These are phyloP conservation scores for Tyria jacobaeae DNA, from an alignment of 2,888 invertebrate genomes.

Conservation along the genomic window DNA sequence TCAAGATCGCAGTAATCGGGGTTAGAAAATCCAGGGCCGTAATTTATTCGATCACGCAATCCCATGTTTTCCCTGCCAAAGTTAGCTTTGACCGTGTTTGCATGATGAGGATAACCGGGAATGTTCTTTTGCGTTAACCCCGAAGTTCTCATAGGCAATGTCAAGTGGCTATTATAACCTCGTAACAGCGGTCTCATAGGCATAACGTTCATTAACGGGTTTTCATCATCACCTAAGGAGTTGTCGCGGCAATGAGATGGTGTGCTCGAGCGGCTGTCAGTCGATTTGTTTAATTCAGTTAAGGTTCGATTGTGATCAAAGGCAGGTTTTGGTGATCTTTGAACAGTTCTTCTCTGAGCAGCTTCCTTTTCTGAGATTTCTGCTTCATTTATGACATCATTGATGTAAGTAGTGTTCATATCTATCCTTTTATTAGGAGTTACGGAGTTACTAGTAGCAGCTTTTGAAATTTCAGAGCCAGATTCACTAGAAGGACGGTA, in stretches of 20 bases:
- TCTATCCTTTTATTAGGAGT: slow-evolving; percentile 83
- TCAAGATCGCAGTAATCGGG: slow-evolving; percentile 91
- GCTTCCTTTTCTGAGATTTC: slow-evolving; percentile 83
- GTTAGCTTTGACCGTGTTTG: slow-evolving; percentile 85
- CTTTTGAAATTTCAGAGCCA: slow-evolving; percentile 87
- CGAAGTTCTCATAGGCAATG: slow-evolving; percentile 89
- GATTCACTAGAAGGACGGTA: slow-evolving; percentile 91
- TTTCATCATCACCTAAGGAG: slow-evolving; percentile 88
- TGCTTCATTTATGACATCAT: slow-evolving; percentile 85
- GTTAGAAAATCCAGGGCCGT: slow-evolving; percentile 83
- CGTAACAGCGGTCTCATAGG: slow-evolving; percentile 96
- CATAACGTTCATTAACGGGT: slow-evolving; percentile 92
- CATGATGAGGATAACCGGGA: slow-evolving; percentile 82
- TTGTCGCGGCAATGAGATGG: slow-evolving; percentile 84
- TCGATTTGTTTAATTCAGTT: slow-evolving; percentile 65
- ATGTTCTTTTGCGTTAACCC: slow-evolving; percentile 81
- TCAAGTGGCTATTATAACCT: slow-evolving; percentile 92
- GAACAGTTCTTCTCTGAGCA: slow-evolving; percentile 70
- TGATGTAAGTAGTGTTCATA: slow-evolving; percentile 84
- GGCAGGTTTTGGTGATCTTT: slow-evolving; percentile 64
- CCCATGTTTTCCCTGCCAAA: slow-evolving; percentile 82
- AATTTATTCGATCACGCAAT: slow-evolving; percentile 85
- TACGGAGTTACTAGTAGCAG: slow-evolving; percentile 66
- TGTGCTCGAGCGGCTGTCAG: slow-evolving; percentile 78
- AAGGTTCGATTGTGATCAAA: slow-evolving; percentile 74